phyloP scores from a whole-genome alignment of 2,113 vertebrate genomes.

The Sinosuthora webbiana region DNA sequence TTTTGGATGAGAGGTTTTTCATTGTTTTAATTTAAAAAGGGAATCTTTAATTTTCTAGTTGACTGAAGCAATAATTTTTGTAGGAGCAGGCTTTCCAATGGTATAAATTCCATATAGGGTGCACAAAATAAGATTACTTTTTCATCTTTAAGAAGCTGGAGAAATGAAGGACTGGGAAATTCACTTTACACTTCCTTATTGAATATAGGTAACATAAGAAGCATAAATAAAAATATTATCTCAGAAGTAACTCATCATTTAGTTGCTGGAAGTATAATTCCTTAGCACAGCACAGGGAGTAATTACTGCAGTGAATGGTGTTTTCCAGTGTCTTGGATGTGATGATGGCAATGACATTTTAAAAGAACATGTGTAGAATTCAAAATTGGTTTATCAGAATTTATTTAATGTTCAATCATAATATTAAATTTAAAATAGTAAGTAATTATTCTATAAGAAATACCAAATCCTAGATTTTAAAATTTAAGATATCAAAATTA shows the following conservation, averaged over 20 bases:
- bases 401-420: neutral
- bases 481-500: neutral
- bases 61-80: slow-evolving; percentile 48
- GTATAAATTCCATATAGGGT: slow-evolving; percentile 29
- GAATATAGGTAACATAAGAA: slow-evolving; percentile 14
- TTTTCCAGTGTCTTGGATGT: neutral
- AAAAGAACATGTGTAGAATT: neutral
- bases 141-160: slow-evolving; percentile 39
- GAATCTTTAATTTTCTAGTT: slow-evolving; percentile 69
- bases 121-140: slow-evolving; percentile 57
- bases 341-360: neutral
- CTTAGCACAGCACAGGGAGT: neutral
- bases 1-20: slow-evolving; percentile 8
- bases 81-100: slow-evolving; percentile 33
- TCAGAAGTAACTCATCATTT: neutral
- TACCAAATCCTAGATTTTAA: neutral
- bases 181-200: slow-evolving; percentile 4
- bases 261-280: slow-evolving; percentile 1
- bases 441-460: neutral
- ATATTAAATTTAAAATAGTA: neutral
- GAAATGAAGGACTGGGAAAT: slow-evolving; percentile 21
- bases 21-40: slow-evolving; percentile 62
- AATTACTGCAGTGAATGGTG: neutral
- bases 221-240: neutral
- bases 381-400: neutral